A percentile compares a stretch with the other conserved stretches of the same genome.
phyloP scores from a whole-genome alignment of 2,113 vertebrate genomes.

The Sminthopsis crassicaudata region DNA sequence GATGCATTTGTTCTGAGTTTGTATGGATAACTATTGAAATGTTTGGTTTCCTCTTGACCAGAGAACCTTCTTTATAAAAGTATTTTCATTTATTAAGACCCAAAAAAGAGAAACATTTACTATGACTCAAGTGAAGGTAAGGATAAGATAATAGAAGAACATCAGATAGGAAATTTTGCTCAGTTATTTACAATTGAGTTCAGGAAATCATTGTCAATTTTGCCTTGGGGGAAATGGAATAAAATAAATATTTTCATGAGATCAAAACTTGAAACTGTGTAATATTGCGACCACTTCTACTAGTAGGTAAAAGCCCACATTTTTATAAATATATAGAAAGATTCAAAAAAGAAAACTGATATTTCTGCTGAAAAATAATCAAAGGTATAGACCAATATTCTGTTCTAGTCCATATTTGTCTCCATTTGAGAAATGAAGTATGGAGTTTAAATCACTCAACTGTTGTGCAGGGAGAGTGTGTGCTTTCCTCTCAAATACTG shows the following conservation, averaged over 20 bases:
- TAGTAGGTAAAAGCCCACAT: not conserved
- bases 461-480: not conserved
- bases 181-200: not conserved
- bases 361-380: too few species aligned
- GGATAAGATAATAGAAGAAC: not conserved
- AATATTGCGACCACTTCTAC: not conserved
- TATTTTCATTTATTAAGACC: not conserved
- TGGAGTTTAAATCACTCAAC: rapidly evolving
- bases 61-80: not conserved
- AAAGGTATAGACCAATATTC: not conserved
- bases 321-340: not conserved
- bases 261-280: not conserved
- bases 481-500: not conserved
- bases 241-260: not conserved
- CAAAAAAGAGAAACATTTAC: not conserved
- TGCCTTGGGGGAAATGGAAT: not conserved
- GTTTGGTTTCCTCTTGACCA: not conserved
- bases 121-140: not conserved
- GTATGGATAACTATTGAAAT: too few species aligned
- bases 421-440: not conserved
- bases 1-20: not conserved
- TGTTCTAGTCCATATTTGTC: not conserved
- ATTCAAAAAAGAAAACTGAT: rapidly evolving
- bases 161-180: not conserved
- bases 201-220: not conserved